These are phyloP conservation scores for Hapalemur alaotrensis DNA, from an alignment of 2,797 vertebrate genomes.

Conservation along the genomic window DNA sequence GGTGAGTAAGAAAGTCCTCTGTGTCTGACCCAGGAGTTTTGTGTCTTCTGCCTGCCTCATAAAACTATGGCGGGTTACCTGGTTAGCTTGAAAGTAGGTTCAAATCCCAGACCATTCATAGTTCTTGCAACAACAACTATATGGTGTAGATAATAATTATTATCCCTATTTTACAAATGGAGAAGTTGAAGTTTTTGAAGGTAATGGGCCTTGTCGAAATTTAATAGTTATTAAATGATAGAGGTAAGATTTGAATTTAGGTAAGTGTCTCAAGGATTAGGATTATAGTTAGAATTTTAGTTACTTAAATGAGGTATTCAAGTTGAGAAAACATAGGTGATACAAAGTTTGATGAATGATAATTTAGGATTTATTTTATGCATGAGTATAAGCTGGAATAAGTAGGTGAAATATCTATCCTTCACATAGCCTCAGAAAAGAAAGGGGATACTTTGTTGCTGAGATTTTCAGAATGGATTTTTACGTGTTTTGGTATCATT, in stretches of 20 bases:
- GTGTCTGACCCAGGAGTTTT: background rate
- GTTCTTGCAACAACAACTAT: background rate
- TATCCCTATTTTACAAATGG: background rate
- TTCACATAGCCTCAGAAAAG: background rate
- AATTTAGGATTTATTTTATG: slow-evolving; percentile 3
- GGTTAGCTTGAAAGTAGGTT: background rate
- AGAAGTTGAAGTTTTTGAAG: background rate
- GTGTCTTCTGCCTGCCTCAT: background rate
- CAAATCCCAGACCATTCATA: background rate
- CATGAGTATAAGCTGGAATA: background rate
- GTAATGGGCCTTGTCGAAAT: background rate
- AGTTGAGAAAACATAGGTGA: background rate
- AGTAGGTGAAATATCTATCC: background rate
- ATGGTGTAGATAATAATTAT: background rate
- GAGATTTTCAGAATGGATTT: background rate
- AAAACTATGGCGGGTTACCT: background rate
- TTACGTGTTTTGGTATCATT: background rate
- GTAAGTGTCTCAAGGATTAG: background rate
- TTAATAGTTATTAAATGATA: background rate
- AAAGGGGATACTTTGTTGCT: background rate
- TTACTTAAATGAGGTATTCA: background rate
- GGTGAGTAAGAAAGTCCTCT: background rate
- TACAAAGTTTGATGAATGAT: background rate
- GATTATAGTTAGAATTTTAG: background rate
- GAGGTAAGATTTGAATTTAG: background rate